phyloP scores from a whole-genome alignment of 2,888 invertebrate genomes.

The Ellobium chinense region DNA sequence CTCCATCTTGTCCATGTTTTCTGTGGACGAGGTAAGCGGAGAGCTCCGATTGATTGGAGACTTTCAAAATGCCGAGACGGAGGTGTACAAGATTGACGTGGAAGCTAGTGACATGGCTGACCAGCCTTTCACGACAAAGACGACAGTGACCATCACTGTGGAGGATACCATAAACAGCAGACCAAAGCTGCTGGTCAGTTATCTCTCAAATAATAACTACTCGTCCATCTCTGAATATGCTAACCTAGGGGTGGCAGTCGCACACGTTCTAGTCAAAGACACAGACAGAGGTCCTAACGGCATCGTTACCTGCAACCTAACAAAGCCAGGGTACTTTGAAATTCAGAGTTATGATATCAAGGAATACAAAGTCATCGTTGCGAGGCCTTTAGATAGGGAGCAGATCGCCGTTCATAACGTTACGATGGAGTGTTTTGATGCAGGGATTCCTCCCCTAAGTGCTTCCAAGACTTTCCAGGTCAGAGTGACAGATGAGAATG shows the following conservation, averaged over 20 bases:
- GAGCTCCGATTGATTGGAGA: slow-evolving; percentile 62
- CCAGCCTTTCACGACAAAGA: slow-evolving; percentile 63
- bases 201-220: slow-evolving; percentile 42
- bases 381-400: slow-evolving; percentile 77
- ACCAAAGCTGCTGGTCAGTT: slow-evolving; percentile 82
- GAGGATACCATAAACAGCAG: slow-evolving; percentile 96
- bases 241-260: slow-evolving; percentile 84
- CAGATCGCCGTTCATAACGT: slow-evolving; percentile 61
- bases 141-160: slow-evolving; percentile 80
- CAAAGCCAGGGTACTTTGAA: slow-evolving; percentile 55
- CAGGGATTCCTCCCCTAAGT: slow-evolving; percentile 74
- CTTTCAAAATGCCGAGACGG: slow-evolving; percentile 61
- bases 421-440: slow-evolving; percentile 82
- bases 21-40: slow-evolving; percentile 62
- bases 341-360: slow-evolving; percentile 65
- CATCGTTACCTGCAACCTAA: slow-evolving; percentile 81
- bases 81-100: slow-evolving; percentile 63
- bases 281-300: slow-evolving; percentile 92
- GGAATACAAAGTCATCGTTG: slow-evolving; percentile 78
- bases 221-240: slow-evolving; percentile 87
- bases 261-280: slow-evolving; percentile 91
- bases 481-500: slow-evolving; percentile 73
- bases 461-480: slow-evolving; percentile 64
- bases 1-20: slow-evolving; percentile 59
- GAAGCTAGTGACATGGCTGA: slow-evolving; percentile 66